Evolutionary conservation across 2,113 vertebrate species (phyloP), one percentile per base, ranked within the genome.

Genomic region (Chelonoidis abingdonii): DNA sequence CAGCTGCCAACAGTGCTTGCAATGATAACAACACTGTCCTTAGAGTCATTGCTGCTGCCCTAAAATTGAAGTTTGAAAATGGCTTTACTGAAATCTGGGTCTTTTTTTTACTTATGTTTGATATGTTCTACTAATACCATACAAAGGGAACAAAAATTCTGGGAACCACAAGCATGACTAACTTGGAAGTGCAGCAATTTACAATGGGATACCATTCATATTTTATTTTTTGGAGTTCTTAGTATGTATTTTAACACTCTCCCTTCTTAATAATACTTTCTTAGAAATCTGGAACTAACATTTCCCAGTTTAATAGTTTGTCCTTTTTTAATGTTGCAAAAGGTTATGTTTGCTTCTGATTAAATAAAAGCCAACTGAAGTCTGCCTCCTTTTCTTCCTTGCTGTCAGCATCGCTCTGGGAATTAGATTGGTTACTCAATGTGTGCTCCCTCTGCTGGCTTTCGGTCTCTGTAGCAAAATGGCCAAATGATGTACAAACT

Each of bases 11-110:
- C 53, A 99, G 98, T 4, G 99, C 99, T 98, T 99, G 99, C 97
- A 99, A 98, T 0, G 99, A 99, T 98, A 99, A 98, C 96, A 99
- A 99, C 97, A 99, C 99, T 25, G 99, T 99, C 94, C 99, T 98
- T 94, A 99, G 98, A 95, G 99, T 99, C 99, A 99, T 99, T 78
- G 99, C 99, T 92, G 99, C 99, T 62, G 99, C 99, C 99, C 99
- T 99, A 94, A 80, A 97, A 97, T 93, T 41, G 94, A 96, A 94
- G 94, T 38, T 97, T 17, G 49, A 90, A 94, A 96, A 90, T 12
- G 57, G 41, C 41, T 88, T 86, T 57, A 90, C 87, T 94, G 91
- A 87, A 87, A 50, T 35, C 27, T 2, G 0, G 17, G 3, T 41
- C 59, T 89, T 4, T 57, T 57, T 31, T 90, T 4, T 57, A 29